Conservation (phyloP, 2,888 invertebrate species). For the Ichneumon xanthorius region DNA sequence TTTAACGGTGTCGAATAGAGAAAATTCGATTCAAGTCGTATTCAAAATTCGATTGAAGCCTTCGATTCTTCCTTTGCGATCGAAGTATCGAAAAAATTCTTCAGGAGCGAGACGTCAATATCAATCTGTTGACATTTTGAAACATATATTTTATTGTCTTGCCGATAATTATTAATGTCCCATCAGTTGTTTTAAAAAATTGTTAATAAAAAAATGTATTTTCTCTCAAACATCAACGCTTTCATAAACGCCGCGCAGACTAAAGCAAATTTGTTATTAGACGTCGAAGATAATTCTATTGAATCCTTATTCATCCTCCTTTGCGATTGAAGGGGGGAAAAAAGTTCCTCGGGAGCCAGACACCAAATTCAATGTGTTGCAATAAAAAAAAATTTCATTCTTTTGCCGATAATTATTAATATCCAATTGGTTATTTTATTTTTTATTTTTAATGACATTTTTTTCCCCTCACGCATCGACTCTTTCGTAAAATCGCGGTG, state of each 20-base stretch:
- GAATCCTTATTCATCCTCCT: constrained; percentile 14
- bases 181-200: too few species aligned
- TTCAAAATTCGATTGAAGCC: too few species aligned
- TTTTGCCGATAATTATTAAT: not conserved
- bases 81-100: too few species aligned
- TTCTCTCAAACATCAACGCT: constrained; percentile 12
- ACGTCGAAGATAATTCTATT: constrained; percentile 37
- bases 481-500: not conserved
- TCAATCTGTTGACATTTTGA: too few species aligned
- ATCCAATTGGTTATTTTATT: not conserved
- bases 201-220: too few species aligned
- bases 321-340: not conserved
- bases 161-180: too few species aligned
- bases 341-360: not conserved
- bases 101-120: too few species aligned
- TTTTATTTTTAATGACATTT: not conserved
- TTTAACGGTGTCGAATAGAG: too few species aligned
- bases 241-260: constrained; percentile 46
- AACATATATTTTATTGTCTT: too few species aligned
- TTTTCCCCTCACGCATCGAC: not conserved
- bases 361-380: not conserved
- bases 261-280: constrained; percentile 36
- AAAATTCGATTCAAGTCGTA: too few species aligned
- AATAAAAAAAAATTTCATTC: not conserved
- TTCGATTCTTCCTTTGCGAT: too few species aligned